phyloP scores from a whole-genome alignment of 2,797 vertebrate genomes.

The Lemur catta region DNA sequence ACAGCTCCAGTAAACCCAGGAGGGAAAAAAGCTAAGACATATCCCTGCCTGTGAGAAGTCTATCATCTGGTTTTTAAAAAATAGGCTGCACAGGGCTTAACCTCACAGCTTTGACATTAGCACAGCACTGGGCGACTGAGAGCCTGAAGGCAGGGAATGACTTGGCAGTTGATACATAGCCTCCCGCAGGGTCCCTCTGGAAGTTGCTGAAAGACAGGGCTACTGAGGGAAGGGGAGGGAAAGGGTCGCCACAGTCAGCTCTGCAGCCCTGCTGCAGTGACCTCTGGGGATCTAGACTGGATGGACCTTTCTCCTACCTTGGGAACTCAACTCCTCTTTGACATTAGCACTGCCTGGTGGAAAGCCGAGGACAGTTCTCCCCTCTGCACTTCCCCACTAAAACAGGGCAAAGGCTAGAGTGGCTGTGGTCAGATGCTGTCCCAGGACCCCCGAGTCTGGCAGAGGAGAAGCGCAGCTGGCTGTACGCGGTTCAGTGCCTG shows the following conservation, averaged over 20 bases:
- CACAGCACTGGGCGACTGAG: neutral
- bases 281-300: neutral
- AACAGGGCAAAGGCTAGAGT: neutral
- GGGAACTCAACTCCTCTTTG: neutral
- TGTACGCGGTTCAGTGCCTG: neutral
- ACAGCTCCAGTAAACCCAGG: neutral
- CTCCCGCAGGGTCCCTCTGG: accelerated
- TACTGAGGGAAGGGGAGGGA: accelerated
- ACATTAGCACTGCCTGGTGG: neutral
- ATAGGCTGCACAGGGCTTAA: neutral
- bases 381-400: neutral
- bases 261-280: neutral
- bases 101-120: neutral
- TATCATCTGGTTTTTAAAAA: neutral
- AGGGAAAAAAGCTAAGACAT: neutral
- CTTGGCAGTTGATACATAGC: neutral
- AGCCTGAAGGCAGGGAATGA: neutral
- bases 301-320: neutral
- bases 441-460: neutral
- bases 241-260: neutral
- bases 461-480: neutral
- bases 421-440: neutral
- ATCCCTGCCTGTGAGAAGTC: neutral
- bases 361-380: neutral
- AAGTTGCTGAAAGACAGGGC: neutral